A percentile compares a stretch with the other conserved stretches of the same genome.
Evolutionary conservation across 2,113 vertebrate genomes (phyloP).

Genomic region (Syngnathus typhle): DNA sequence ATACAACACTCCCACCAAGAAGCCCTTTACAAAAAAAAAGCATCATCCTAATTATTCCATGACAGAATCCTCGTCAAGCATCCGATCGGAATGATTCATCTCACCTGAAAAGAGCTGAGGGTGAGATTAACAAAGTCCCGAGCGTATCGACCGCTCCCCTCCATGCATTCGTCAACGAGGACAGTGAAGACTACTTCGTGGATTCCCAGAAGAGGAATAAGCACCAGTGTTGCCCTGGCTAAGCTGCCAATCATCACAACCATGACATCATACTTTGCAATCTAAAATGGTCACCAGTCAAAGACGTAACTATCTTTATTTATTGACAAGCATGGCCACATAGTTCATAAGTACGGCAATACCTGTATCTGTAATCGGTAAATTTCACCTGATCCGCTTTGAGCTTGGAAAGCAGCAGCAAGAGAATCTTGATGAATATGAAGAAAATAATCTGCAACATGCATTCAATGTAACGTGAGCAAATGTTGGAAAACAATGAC

Average conservation of each 20-base stretch:
- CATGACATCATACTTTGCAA: not conserved
- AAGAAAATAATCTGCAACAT: conserved; percentile 86
- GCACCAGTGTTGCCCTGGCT: conserved; percentile 84
- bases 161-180: conserved; percentile 81
- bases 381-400: conserved; percentile 89
- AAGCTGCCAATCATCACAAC: conserved; percentile 63
- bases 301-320: no score
- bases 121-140: conserved; percentile 84
- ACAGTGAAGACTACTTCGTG: conserved; percentile 87
- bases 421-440: conserved; percentile 91
- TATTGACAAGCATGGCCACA: no score
- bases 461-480: conserved; percentile 12
- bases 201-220: conserved; percentile 89
- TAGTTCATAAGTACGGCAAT: conserved; percentile 6
- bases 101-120: conserved; percentile 86
- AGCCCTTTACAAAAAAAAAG: conserved; percentile 73
- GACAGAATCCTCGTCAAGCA: not conserved
- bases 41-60: not conserved
- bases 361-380: conserved; percentile 96
- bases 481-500: not conserved
- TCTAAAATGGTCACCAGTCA: not conserved
- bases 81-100: not conserved
- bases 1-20: conserved; percentile 87
- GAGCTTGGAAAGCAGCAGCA: conserved; percentile 88
- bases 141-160: conserved; percentile 73